Evolutionary conservation across 2,797 vertebrate genomes (phyloP), one percentile per base, ranked within the genome.

Genomic region (Eulemur coronatus): DNA sequence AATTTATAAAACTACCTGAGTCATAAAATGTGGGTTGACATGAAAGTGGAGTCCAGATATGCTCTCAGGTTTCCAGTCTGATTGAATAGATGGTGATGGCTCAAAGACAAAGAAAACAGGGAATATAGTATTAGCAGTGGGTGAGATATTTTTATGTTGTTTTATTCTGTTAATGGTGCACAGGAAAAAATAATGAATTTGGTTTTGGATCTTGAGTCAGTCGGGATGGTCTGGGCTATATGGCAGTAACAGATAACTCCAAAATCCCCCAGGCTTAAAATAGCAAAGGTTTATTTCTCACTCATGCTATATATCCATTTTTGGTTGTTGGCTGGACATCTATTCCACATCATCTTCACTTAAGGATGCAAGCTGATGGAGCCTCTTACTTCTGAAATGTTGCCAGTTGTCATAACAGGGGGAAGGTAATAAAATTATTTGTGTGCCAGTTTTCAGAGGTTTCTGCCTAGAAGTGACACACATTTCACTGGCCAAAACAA

Each of bases 251-350:
- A 91, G 93, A 28, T 48, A 86, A 76, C 38, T 73, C 4, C 26
- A 63, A 95, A 94, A 48, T 82, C 30, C 85, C 38, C 92, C 14
- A 50, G 17, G 20, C 63, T 85, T 95, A 55, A 87, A 69, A 84
- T 22, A 90, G 50, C 38, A 59, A 24, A 94, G n/a, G 0, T 50
- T 80, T 80, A 26, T 85, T 84, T 82, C 17, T 65, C 57, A 78
- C 4, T 69, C 22, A 35, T 52, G 15, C 26, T 55, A 4, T 43
- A 28, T 28, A 50, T 38, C 35, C n/a, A 85, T 35, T 76, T 96
- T 80, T 63, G 50, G 52, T n/a, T 72, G 30, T 10, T 81, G 17
- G 20, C 90, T 55, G 43, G 63, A 72, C 26, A 78, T 61, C 41
- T n/a, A 5, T 10, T 72, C 17, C n/a, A 80, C 10, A 8, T 43